A percentile compares a stretch with the other conserved stretches of the same genome.
Evolutionary conservation across 64 coral and sea anemone species (phyloP).

Genomic region (Trachythela sp.): DNA sequence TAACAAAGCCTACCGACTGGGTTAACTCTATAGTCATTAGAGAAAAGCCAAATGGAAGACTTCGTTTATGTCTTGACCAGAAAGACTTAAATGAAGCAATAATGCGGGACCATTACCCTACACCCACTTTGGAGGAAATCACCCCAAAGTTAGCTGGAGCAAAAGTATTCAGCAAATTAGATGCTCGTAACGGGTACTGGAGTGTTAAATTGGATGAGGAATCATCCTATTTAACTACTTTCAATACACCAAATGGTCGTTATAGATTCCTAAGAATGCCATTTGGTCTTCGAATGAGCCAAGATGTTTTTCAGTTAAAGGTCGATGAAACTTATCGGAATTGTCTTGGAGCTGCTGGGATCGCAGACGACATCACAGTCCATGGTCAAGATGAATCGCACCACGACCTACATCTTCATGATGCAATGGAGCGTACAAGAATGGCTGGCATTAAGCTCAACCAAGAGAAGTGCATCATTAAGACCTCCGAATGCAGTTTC

Average conservation of each 20-base stretch:
- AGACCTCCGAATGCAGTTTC: constrained; percentile 50
- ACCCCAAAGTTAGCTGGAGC: constrained; percentile 4
- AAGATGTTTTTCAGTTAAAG: constrained; percentile 52
- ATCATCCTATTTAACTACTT: constrained; percentile 37
- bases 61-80: neutral
- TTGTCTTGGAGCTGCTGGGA: constrained; percentile 36
- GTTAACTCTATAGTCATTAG: constrained; percentile 7
- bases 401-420: constrained; percentile 37
- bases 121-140: neutral
- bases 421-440: constrained; percentile 36
- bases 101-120: neutral
- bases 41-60: constrained; percentile 13
- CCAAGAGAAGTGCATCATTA: constrained; percentile 49
- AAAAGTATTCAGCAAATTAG: constrained; percentile 11
- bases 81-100: constrained; percentile 8
- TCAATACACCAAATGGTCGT: constrained; percentile 29
- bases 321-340: constrained; percentile 43
- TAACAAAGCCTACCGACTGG: neutral
- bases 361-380: constrained; percentile 49
- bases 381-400: constrained; percentile 44
- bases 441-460: constrained; percentile 37
- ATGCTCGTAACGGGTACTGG: constrained; percentile 39
- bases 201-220: constrained; percentile 24
- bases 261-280: constrained; percentile 48
- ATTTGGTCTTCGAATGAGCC: constrained; percentile 50